Evolutionary conservation across 2,888 invertebrate species (phyloP), one percentile per base, ranked within the genome.

Genomic region (Dolomedes plantarius): DNA sequence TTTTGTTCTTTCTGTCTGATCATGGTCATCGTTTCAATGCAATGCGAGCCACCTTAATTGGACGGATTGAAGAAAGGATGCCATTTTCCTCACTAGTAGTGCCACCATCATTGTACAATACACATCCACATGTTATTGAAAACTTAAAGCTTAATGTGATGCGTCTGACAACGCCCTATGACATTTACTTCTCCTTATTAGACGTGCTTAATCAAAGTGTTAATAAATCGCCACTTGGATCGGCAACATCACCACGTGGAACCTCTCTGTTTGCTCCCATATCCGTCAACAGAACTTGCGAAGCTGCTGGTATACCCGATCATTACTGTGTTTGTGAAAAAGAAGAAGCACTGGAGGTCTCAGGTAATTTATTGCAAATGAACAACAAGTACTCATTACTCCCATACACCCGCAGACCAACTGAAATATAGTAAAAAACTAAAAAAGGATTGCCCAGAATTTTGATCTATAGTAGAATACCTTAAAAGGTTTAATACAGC

Each of bases 151-250:
- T 90, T 50, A 97, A 97, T 91, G 92, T 93, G 0, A 93, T 92
- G 87, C 94, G 78, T 13, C 93, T 97, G 16, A 95, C 96, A 0
- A 96, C 95, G 0, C 96, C 96, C 0, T 97, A 94, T 90, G 97
- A 98, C 91, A 91, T 97, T 6, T 94, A 96, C 50, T 86, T 67
- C 28, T 73, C 86, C 2, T 29, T 77, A 28, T 27, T 81, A 31
- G 88, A 88, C 36, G 28, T 88, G 23, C 28, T 78, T 0, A 41
- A 28, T 27, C 64, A 72, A 9, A 78, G 56, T 50, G 29, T 23
- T 6, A 77, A 76, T 16, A 65, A 65, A 29, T 19, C 19, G 3
- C 23, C 27, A 23, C 50, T 81, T 46, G 81, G 81, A n/a, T 29
- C 50, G 1, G 36, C 29, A 13, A 86, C 46, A 7, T 41, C 74